phyloP scores from a whole-genome alignment of 2,797 vertebrate species.

The Enoplosus armatus region DNA sequence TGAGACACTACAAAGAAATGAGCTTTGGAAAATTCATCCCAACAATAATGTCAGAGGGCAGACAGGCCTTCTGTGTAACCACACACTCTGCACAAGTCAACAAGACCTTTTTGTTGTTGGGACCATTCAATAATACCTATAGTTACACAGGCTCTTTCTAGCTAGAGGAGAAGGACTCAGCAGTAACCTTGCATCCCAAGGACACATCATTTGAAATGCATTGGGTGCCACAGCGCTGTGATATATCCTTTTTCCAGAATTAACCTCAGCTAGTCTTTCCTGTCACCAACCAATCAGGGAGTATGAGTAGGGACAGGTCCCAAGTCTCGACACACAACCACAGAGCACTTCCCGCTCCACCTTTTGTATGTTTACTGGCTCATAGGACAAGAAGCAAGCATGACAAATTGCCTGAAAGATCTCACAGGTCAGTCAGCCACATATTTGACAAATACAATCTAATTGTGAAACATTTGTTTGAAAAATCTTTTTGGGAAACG shows the following conservation, averaged over 20 bases:
- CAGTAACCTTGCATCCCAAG: constrained; percentile 83
- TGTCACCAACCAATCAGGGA: constrained; percentile 75
- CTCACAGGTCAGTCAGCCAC: constrained; percentile 44
- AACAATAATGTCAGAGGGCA: constrained; percentile 51
- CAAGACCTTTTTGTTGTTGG: constrained; percentile 57
- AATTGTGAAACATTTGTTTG: constrained; percentile 64
- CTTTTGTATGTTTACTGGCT: constrained; percentile 51
- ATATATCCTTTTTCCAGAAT: constrained; percentile 77
- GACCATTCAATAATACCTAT: constrained; percentile 60
- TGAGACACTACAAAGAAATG: constrained; percentile 48
- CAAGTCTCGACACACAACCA: constrained; percentile 57
- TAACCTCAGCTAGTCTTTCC: constrained; percentile 79
- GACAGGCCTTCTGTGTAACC: constrained; percentile 40
- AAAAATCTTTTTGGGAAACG: constrained; percentile 29
- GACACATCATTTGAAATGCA: constrained; percentile 86
- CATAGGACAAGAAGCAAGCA: constrained; percentile 48
- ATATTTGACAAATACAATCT: constrained; percentile 69
- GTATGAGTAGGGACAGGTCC: constrained; percentile 70
- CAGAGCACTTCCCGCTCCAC: constrained; percentile 21
- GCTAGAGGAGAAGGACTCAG: constrained; percentile 50
- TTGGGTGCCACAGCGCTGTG: constrained; percentile 76
- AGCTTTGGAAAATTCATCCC: constrained; percentile 48
- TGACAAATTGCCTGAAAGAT: constrained; percentile 62
- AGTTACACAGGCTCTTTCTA: constrained; percentile 52
- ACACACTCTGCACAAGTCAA: constrained; percentile 54